Percentiles rank a stretch among this genome's conserved stretches.
Evolutionary conservation across 2,888 invertebrate genomes (phyloP).

Genomic region (Athetis lepigone): DNA sequence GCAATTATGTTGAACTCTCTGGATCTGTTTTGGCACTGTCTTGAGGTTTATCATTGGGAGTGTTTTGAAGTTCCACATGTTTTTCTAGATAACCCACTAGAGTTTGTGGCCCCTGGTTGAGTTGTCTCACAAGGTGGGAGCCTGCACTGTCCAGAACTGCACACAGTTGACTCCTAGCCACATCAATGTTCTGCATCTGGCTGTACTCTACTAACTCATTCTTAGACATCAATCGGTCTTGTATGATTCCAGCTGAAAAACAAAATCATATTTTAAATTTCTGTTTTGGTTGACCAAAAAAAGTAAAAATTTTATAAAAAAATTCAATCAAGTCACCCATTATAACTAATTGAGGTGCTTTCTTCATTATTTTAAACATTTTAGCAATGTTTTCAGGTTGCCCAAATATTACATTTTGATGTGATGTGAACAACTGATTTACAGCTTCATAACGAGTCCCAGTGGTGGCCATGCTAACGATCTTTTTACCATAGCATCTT

Average conservation of each 20-base stretch:
- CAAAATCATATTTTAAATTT: not conserved
- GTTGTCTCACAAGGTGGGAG: conserved; percentile 91
- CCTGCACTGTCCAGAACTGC: conserved; percentile 92
- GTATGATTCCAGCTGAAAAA: conserved; percentile 93
- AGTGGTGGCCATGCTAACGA: conserved; percentile 92
- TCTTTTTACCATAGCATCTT: conserved; percentile 92
- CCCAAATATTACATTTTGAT: conserved; percentile 93
- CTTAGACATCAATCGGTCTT: conserved; percentile 92
- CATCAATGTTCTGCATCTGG: conserved; percentile 91
- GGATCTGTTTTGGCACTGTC: conserved; percentile 54
- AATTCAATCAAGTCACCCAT: conserved; percentile 86
- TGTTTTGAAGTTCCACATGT: conserved; percentile 83
- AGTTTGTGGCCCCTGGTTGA: conserved; percentile 92
- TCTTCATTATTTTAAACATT: conserved; percentile 92
- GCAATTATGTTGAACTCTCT: conserved; percentile 55
- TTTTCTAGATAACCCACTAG: conserved; percentile 92
- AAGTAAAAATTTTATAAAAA: not conserved
- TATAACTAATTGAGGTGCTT: conserved; percentile 93
- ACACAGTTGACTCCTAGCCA: conserved; percentile 92
- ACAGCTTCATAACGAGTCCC: conserved; percentile 93
- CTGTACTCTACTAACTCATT: conserved; percentile 93
- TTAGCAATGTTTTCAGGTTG: conserved; percentile 91
- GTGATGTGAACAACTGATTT: conserved; percentile 91
- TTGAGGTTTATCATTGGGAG: conserved; percentile 54
- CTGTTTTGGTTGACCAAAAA: not conserved